These are phyloP conservation scores for Luidia sarsii DNA, from an alignment of 53 echinoderm and acorn worm genomes.

Conservation along the genomic window DNA sequence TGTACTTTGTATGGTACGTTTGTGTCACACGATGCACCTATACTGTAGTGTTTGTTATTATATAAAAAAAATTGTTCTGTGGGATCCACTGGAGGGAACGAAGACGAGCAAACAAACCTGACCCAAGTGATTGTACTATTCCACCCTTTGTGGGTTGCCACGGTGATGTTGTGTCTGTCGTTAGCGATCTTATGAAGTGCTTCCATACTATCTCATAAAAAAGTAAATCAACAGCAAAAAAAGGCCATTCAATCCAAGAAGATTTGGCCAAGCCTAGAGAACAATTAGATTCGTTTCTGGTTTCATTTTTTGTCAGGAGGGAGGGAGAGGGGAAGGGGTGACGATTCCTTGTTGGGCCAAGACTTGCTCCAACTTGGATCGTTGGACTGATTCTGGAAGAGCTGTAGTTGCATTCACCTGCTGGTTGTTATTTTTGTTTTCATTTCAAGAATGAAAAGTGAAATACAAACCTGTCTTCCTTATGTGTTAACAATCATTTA, in stretches of 20 bases:
- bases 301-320: constrained; percentile 15
- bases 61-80: constrained; percentile 23
- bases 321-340: too few species aligned
- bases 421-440: too few species aligned
- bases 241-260: constrained; percentile 27
- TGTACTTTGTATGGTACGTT: constrained; percentile 47
- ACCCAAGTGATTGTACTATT: constrained; percentile 9
- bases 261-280: constrained; percentile 11
- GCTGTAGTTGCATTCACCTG: too few species aligned
- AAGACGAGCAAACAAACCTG: constrained; percentile 14
- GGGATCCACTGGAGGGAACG: constrained; percentile 41
- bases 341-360: too few species aligned
- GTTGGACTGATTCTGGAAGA: too few species aligned
- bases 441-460: background rate
- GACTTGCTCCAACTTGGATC: too few species aligned
- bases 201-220: constrained; percentile 37
- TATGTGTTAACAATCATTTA: constrained; percentile 24
- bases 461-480: constrained; percentile 48
- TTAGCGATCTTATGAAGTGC: constrained; percentile 46
- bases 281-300: constrained; percentile 44
- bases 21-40: constrained; percentile 52
- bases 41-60: constrained; percentile 51
- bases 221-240: too few species aligned
- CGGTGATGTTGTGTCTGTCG: constrained; percentile 15
- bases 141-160: constrained; percentile 24